phyloP scores from a whole-genome alignment of 1,140 invertebrate genomes.

The Macrobrachium nipponense region DNA sequence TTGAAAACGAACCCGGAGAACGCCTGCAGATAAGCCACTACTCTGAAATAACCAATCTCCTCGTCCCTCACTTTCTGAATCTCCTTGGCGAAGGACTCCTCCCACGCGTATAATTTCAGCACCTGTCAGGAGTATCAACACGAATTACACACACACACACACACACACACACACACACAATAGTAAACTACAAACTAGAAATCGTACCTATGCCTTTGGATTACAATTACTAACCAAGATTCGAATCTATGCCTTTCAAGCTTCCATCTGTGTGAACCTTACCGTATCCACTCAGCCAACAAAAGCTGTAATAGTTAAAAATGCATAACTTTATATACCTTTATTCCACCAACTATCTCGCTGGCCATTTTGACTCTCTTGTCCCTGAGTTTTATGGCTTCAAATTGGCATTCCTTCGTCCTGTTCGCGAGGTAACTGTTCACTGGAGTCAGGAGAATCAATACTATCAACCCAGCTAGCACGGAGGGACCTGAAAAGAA shows the following conservation, averaged over 20 bases:
- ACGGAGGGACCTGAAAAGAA: slow-evolving; percentile 79
- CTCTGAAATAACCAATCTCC: slow-evolving; percentile 70
- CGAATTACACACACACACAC: neutral
- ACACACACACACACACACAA: neutral
- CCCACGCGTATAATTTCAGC: slow-evolving; percentile 68
- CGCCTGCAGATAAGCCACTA: slow-evolving; percentile 69
- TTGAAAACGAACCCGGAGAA: slow-evolving; percentile 93
- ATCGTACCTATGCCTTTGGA: no score
- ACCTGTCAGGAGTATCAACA: slow-evolving; percentile 54
- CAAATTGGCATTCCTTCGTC: slow-evolving; percentile 79
- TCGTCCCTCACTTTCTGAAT: slow-evolving; percentile 66
- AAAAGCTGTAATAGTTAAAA: neutral
- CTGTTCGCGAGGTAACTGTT: slow-evolving; percentile 90
- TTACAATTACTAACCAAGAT: neutral
- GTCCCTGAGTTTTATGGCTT: slow-evolving; percentile 91
- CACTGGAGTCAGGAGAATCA: slow-evolving; percentile 91
- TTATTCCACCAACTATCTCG: slow-evolving; percentile 93
- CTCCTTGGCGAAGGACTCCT: slow-evolving; percentile 69
- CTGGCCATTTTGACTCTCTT: slow-evolving; percentile 94
- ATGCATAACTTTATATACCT: slow-evolving; percentile 73
- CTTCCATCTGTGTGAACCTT: no score
- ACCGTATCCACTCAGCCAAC: neutral
- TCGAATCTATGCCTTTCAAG: neutral
- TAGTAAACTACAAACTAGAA: neutral
- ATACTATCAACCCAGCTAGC: slow-evolving; percentile 88